Percentiles rank a stretch among this genome's conserved stretches.
Evolutionary conservation across 2,797 vertebrate species (phyloP).

Genomic region (Pelobates cultripes): DNA sequence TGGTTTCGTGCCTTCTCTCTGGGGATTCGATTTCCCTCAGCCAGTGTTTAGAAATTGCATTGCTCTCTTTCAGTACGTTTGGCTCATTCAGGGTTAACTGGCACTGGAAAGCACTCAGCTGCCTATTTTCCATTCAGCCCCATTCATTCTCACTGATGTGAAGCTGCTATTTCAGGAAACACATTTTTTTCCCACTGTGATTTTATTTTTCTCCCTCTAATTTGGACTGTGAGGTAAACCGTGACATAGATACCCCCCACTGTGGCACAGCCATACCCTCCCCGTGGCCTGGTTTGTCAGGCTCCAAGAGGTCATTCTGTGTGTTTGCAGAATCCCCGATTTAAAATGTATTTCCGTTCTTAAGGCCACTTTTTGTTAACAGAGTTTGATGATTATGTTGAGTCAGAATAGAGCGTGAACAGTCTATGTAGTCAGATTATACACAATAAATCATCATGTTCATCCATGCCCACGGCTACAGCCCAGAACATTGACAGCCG

Average conservation of each 20-base stretch:
- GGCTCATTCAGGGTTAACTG: no score
- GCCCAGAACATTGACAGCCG: no score
- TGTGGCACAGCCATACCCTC: background rate
- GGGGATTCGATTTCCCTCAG: no score
- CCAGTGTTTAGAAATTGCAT: no score
- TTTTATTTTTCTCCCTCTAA: slow-evolving; percentile 87
- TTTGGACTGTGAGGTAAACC: slow-evolving; percentile 92
- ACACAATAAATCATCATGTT: no score
- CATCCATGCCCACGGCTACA: no score
- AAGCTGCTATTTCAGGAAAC: slow-evolving; percentile 81
- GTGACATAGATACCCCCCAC: slow-evolving; percentile 78
- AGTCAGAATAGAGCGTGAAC: background rate
- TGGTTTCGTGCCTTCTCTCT: no score
- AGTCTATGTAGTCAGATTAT: no score
- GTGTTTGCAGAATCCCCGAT: no score
- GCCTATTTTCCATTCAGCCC: slow-evolving; percentile 9
- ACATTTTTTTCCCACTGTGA: slow-evolving; percentile 81
- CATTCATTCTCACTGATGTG: slow-evolving; percentile 69
- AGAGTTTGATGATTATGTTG: background rate
- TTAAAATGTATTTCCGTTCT: no score
- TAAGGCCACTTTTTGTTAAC: background rate
- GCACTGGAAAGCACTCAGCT: no score
- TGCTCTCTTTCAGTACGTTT: no score
- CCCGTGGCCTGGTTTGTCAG: background rate
- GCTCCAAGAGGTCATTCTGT: background rate